phyloP scores from a whole-genome alignment of 2,113 vertebrate genomes.

The Phycodurus eques region DNA sequence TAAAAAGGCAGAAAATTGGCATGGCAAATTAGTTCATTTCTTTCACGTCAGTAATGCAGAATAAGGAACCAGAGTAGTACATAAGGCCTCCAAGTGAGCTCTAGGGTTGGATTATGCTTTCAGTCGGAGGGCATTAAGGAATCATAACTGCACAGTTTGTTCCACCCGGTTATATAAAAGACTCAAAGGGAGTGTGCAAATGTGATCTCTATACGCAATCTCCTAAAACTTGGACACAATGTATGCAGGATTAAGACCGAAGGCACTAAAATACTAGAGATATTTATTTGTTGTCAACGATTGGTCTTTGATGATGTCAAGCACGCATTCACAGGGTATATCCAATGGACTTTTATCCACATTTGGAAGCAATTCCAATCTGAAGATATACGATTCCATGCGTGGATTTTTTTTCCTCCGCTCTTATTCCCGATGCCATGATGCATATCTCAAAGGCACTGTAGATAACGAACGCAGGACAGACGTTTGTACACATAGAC shows the following conservation, averaged over 20 bases:
- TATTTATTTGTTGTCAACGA: background rate
- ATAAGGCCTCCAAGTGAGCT: background rate
- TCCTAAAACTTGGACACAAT: slow-evolving; percentile 50
- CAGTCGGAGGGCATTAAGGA: slow-evolving; percentile 32
- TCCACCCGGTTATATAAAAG: slow-evolving; percentile 55
- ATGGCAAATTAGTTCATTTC: background rate
- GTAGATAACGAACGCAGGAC: background rate
- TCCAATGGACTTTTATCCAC: too few relatives aligned
- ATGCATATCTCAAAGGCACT: background rate
- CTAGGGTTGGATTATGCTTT: slow-evolving; percentile 14
- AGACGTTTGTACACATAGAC: background rate
- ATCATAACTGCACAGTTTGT: slow-evolving; percentile 27
- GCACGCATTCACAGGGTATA: too few relatives aligned
- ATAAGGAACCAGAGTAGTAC: background rate
- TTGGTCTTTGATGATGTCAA: background rate
- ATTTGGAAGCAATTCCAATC: too few relatives aligned
- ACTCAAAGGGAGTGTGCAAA: slow-evolving; percentile 39
- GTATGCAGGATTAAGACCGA: slow-evolving; percentile 2
- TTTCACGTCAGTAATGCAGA: background rate
- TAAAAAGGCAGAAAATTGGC: background rate
- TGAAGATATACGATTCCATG: too few relatives aligned
- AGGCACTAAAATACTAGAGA: background rate
- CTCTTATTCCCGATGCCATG: too few relatives aligned
- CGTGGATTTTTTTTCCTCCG: too few relatives aligned
- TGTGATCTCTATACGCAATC: slow-evolving; percentile 36